Base-by-base conservation (phyloP, 2,888 invertebrate species). In the Amaurobius ferox region DNA sequence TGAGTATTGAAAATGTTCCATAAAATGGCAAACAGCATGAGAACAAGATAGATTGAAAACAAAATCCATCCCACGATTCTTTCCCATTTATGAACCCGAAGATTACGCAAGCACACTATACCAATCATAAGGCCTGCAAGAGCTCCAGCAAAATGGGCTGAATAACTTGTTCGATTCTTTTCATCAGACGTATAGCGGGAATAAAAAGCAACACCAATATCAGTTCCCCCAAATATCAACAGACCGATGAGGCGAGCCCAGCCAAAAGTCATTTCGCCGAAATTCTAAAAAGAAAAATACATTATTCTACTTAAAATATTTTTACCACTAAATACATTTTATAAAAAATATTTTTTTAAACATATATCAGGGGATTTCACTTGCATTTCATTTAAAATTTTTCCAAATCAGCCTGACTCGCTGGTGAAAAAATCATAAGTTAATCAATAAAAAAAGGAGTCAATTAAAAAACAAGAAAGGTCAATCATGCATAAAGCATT, bases 261-360 rank as follows among this genome's bases (percentile, higher is more conserved):
- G 0, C 97, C 97, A 91, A 95, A 97, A 90, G 98, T 96, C 99
- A 99, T 99, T 92, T 99, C 97, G 19, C 94, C 93, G 96, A 98
- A 99, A 92, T 99, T 99, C 96, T 97, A 92, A 26, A 81, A 79
- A 40, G 16, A 44, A 72, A 44, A n/a, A n/a, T n/a, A n/a, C n/a
- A n/a, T n/a, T n/a, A n/a, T n/a, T n/a, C n/a, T n/a, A n/a, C n/a
- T n/a, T n/a, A n/a, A n/a, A n/a, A n/a, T n/a, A n/a, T n/a, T n/a
- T n/a, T n/a, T n/a, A n/a, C n/a, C n/a, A n/a, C n/a, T n/a, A n/a
- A n/a, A n/a, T n/a, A n/a, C n/a, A n/a, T n/a, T n/a, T n/a, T n/a
- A n/a, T n/a, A n/a, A n/a, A n/a, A n/a, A n/a, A n/a, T n/a, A n/a
- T n/a, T n/a, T n/a, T n/a, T n/a, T n/a, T n/a, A n/a, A n/a, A n/a